Conservation (phyloP, 2,113 vertebrate genomes). For the Meleagris gallopavo region DNA sequence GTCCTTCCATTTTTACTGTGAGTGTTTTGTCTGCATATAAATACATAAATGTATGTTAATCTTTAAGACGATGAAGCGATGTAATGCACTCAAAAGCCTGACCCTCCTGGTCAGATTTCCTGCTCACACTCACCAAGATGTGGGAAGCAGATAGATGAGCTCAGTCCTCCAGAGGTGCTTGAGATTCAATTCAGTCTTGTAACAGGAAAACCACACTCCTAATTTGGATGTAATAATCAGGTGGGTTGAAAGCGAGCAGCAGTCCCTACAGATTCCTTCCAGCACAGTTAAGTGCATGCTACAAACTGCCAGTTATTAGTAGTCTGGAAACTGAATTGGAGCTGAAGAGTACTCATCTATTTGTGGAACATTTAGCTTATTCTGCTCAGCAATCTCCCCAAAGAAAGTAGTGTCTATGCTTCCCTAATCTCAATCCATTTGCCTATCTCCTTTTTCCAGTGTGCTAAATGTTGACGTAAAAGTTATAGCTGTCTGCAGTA, state of each 20-base stretch:
- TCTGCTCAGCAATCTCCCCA: not conserved
- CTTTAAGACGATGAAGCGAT: not conserved
- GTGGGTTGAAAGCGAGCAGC: not conserved
- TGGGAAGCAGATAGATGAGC: not conserved
- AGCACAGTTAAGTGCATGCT: not conserved
- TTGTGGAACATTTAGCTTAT: not conserved
- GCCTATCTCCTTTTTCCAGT: not conserved
- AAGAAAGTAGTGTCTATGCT: not conserved
- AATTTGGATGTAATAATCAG: not conserved
- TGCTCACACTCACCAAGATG: not conserved
- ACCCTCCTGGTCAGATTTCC: not conserved
- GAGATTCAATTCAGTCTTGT: not conserved
- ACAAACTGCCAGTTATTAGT: not conserved
- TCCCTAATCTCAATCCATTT: not conserved
- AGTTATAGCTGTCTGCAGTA: not conserved
- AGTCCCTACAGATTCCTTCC: not conserved
- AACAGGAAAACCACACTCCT: not conserved
- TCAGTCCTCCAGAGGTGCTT: not conserved
- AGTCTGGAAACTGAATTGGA: not conserved
- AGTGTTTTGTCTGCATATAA: not conserved
- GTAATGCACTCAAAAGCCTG: not conserved
- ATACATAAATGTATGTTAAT: not conserved
- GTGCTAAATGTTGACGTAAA: not conserved
- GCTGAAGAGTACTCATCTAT: not conserved
- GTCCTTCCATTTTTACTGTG: not conserved